Base-by-base conservation (phyloP, 2,113 vertebrate species). In the Prunella himalayana region DNA sequence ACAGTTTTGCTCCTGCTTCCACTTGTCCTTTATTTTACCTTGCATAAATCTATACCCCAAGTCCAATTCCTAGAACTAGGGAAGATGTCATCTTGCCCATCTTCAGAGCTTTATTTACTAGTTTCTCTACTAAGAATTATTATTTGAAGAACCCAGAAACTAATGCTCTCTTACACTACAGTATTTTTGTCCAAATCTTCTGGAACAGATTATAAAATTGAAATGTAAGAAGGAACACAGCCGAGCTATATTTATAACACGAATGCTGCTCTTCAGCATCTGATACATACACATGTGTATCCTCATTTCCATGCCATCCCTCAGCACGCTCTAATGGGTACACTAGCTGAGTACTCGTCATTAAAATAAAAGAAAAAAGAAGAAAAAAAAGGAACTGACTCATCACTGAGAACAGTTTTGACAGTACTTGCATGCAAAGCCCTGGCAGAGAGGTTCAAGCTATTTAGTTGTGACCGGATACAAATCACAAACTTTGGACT, bases 121-220 rank as follows among this genome's bases (percentile, higher is more conserved):
- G 94, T 93, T 90, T 77, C 69, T 37, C 20, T 37, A 45, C 73
- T 59, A 93, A 95, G 94, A 95, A 93, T 93, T 95, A 97, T 95
- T 95, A 95, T 88, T 93, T 88, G 82, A 96, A 95, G 94, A 96
- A 82, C 37, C 33, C 73, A 86, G 83, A 88, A 91, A 87, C 81
- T 71, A 94, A 88, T 68, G 80, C 75, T 88, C 66, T 92, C 86
- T 94, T 72, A 84, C 69, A 71, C 79, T 35, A 85, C 65, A 84
- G 88, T 90, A 95, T 96, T 97, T 97, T 95, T 92, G 92, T 86
- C 94, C 86, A 94, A 86, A 94, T 87, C 94, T 92, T 95, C 95
- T 94, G 94, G 90, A 96, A 95, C 28, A 0, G 85, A 95, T 96
- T 96, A 95, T 91, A 95, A 96, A 97, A 97, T 75, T 93, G 95